Evolutionary conservation across 2,113 vertebrate genomes (phyloP).

Genomic region (Pontoporia blainvillei): DNA sequence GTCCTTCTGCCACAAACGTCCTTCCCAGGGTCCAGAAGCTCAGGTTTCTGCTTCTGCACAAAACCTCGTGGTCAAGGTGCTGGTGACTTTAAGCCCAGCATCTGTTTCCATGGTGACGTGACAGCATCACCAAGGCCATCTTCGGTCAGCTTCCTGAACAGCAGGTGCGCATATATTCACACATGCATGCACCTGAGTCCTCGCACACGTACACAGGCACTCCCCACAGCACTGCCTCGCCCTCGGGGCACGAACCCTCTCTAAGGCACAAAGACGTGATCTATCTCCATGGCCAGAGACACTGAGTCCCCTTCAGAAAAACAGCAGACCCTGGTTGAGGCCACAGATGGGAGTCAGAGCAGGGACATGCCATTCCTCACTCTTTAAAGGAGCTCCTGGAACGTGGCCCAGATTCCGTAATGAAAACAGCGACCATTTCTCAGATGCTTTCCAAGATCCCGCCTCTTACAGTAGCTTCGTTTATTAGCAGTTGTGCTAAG

Average conservation of each 20-base stretch:
- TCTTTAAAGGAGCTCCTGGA: not conserved
- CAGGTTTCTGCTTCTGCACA: not conserved
- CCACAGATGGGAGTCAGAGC: too few species aligned
- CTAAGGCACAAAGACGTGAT: not conserved
- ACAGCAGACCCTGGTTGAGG: not conserved
- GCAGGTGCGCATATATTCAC: not conserved
- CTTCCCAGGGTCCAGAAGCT: not conserved
- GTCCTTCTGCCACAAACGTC: not conserved
- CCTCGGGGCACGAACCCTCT: fast-evolving
- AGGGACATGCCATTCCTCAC: not conserved
- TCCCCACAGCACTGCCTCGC: not conserved
- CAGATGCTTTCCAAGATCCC: not conserved
- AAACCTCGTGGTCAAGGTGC: not conserved
- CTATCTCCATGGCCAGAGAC: not conserved
- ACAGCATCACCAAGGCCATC: slow-evolving; percentile 70
- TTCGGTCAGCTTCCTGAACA: slow-evolving; percentile 74
- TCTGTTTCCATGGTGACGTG: slow-evolving; percentile 76
- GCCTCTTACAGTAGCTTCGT: not conserved
- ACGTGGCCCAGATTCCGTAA: not conserved
- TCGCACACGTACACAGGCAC: too few species aligned
- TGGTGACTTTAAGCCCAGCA: slow-evolving; percentile 50
- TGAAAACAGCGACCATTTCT: not conserved
- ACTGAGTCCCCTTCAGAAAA: not conserved
- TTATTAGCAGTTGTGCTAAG: fast-evolving
- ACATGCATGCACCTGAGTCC: fast-evolving